Base-by-base conservation (phyloP, 1,140 invertebrate genomes). In the Drosophila athabasca region DNA sequence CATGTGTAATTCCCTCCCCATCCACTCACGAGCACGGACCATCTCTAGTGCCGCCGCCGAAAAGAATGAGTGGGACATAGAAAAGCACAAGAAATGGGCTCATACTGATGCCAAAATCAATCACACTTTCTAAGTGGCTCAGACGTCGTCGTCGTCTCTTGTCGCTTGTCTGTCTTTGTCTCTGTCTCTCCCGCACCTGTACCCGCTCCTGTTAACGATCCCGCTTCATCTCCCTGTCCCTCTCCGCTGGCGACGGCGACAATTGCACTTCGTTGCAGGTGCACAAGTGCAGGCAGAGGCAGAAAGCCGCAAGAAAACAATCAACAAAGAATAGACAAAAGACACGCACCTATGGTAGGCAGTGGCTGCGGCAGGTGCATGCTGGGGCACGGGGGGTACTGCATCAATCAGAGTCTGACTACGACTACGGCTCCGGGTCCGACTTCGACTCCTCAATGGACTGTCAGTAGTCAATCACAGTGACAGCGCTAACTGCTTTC, bases 81-180 rank as follows among this genome's bases (percentile, higher is more conserved):
- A 66, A 49, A 67, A 46, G 61, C 62, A 53, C 69, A 73, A 70
- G 77, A 81, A 90, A 90, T 78, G 67, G 68, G 74, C 66, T 82
- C 85, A 81, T 64, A 68, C 50, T 72, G 64, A 76, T 84, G 76
- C 77, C 83, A 90, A 80, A 89, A 90, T 90, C 83, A 90, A 90
- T 90, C 83, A 89, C 79, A 90, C 83, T 90, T 90, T 90, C 88
- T 84, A 88, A 88, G 79, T 84, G 84, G 62, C 66, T 58, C 62
- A 67, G 57, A 61, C 72, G 54, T 60, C 48, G 68, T 58, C 13
- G 39, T 17, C 52, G 24, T 24, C 24, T 29, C 15, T 52, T 26
- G 43, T 26, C 43, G 13, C 45, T 48, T 48, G 22, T 39, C 26
- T 15, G 24, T 26, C 24, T 26, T 26, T 26, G 24, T 26, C 17